Evolutionary conservation across 2,113 vertebrate species (phyloP).

Genomic region (Epinephelus cyanopodus): DNA sequence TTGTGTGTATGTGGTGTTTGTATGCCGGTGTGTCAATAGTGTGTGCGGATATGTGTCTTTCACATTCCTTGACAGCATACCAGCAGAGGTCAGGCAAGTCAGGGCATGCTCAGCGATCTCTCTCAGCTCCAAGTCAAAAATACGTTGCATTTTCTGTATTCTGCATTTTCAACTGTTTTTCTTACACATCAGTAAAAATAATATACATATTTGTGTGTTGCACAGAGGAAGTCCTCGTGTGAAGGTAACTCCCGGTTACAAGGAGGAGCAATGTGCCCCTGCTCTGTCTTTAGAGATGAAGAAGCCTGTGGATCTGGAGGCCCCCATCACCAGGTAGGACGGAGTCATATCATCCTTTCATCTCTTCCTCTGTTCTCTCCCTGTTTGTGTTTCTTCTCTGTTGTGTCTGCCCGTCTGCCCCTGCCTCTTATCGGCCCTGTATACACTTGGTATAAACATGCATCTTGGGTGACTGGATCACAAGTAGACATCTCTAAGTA

Average conservation of each 20-base stretch:
- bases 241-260: conserved; percentile 93
- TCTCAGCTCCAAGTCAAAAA: neutral
- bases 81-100: conserved; percentile 42
- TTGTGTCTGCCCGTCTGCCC: conserved; percentile 15
- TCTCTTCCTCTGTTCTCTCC: neutral
- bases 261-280: conserved; percentile 97
- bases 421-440: neutral
- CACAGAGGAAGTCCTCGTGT: conserved; percentile 92
- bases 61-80: conserved; percentile 61
- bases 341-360: neutral
- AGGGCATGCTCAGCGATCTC: conserved; percentile 10
- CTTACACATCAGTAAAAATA: neutral
- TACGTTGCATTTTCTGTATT: neutral
- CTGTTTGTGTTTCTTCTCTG: neutral
- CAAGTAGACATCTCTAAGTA: too few species aligned
- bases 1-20: conserved; percentile 8
- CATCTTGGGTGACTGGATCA: too few species aligned
- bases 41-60: neutral
- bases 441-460: too few species aligned
- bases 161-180: conserved; percentile 12
- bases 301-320: conserved; percentile 95
- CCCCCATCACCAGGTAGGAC: conserved; percentile 93
- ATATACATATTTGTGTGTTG: conserved; percentile 3
- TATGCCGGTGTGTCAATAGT: neutral
- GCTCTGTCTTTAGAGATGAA: conserved; percentile 94